Evolutionary conservation across 2,113 vertebrate genomes (phyloP).

Genomic region (Patagioenas fasciata): DNA sequence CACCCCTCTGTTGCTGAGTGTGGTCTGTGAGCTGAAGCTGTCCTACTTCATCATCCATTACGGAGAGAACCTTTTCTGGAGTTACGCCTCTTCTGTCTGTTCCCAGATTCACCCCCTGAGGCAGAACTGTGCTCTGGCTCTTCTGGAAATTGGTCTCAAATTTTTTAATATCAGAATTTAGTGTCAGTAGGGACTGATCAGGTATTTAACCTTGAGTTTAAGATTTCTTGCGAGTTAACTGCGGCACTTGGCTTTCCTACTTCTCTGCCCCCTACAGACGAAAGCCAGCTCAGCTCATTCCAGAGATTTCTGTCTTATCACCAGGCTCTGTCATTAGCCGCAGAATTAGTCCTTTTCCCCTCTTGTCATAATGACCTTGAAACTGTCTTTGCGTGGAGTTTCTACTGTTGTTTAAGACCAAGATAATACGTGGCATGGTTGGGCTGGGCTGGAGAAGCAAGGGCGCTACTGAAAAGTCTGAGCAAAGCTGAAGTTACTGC

Average conservation of each 20-base stretch:
- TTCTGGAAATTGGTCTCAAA: neutral
- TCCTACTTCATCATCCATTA: neutral
- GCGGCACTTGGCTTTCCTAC: neutral
- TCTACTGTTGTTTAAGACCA: neutral
- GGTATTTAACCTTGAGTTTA: neutral
- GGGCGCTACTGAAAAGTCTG: neutral
- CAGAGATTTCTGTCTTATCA: slow-evolving; percentile 47
- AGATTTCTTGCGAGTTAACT: neutral
- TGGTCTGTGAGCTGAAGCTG: neutral
- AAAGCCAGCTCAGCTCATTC: slow-evolving; percentile 26
- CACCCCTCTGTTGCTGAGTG: neutral
- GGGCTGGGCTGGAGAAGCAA: neutral
- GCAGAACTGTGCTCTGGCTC: neutral
- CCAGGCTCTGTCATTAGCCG: neutral
- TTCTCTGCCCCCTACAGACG: neutral
- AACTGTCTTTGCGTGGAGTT: neutral
- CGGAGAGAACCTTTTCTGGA: neutral
- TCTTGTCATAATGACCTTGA: neutral
- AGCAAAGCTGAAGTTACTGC: neutral
- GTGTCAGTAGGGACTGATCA: neutral
- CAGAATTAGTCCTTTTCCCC: neutral
- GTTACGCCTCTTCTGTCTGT: neutral
- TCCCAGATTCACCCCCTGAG: neutral
- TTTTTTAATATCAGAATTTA: neutral
- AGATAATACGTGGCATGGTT: neutral